These are phyloP conservation scores for Cygnus atratus DNA, from an alignment of 2,113 vertebrate species.

Conservation along the genomic window DNA sequence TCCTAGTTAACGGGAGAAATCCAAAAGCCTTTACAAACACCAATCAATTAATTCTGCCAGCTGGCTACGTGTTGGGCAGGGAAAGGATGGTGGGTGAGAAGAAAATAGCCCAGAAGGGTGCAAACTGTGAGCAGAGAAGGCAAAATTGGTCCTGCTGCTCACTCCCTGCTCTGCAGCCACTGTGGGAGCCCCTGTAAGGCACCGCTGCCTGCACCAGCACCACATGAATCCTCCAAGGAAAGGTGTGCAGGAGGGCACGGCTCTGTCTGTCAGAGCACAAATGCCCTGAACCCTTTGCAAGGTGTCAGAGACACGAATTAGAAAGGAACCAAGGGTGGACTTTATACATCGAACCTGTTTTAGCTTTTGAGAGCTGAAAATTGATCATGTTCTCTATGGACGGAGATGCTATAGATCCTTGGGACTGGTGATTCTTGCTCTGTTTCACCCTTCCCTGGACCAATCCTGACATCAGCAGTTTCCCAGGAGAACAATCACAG, in stretches of 20 bases:
- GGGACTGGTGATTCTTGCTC: background rate
- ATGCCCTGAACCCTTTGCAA: background rate
- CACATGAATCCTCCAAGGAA: background rate
- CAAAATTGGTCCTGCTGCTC: background rate
- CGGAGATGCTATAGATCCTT: background rate
- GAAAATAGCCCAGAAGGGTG: background rate
- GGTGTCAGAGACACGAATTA: background rate
- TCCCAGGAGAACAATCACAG: slow-evolving; percentile 16
- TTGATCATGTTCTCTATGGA: background rate
- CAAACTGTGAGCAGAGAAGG: background rate
- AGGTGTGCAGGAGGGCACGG: accelerated
- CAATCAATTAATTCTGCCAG: background rate
- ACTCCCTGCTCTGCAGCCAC: background rate
- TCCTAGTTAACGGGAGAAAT: background rate
- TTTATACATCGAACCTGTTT: background rate
- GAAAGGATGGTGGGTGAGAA: background rate
- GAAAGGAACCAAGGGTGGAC: background rate
- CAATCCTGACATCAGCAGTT: slow-evolving; percentile 6
- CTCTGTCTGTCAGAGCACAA: background rate
- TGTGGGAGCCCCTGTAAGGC: background rate
- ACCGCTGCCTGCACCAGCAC: accelerated
- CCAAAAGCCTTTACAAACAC: background rate
- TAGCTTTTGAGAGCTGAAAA: background rate
- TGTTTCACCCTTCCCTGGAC: background rate
- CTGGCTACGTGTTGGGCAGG: background rate